Conservation (phyloP, 2,113 vertebrate genomes). For the Alouatta palliata region DNA sequence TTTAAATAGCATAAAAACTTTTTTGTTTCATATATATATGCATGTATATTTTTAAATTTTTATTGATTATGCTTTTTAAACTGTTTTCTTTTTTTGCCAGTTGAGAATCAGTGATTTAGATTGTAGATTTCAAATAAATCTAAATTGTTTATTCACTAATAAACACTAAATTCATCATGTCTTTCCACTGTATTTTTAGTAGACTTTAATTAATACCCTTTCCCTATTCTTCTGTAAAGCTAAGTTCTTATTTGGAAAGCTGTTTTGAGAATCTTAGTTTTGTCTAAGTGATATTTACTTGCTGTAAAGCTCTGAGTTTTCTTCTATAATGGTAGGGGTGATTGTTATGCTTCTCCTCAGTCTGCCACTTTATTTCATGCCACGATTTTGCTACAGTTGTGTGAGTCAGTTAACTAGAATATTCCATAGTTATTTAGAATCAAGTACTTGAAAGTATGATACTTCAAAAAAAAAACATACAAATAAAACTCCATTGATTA, state of each 20-base stretch:
- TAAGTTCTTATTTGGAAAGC: conserved; percentile 12
- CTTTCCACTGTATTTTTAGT: conserved; percentile 3
- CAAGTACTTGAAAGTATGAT: background rate
- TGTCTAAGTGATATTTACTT: background rate
- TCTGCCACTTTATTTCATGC: background rate
- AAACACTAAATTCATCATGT: conserved; percentile 10
- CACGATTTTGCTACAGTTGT: background rate
- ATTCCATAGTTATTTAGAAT: background rate
- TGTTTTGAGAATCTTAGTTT: conserved; percentile 1
- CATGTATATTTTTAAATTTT: conserved; percentile 19
- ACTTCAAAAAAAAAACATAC: background rate
- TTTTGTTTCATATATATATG: background rate
- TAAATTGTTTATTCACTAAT: conserved; percentile 51
- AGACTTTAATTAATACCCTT: conserved; percentile 48
- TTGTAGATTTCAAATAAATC: conserved; percentile 14
- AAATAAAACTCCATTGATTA: background rate
- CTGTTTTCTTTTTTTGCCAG: background rate
- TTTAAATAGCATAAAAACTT: background rate
- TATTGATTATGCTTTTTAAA: conserved; percentile 1
- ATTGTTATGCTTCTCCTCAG: background rate
- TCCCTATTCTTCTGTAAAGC: background rate
- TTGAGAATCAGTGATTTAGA: conserved; percentile 7
- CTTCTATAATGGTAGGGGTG: background rate
- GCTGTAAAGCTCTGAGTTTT: background rate
- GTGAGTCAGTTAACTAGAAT: background rate